A percentile compares a stretch with the other conserved stretches of the same genome.
Evolutionary conservation across 2,888 invertebrate species (phyloP).

Genomic region (Protophormia terraenovae): DNA sequence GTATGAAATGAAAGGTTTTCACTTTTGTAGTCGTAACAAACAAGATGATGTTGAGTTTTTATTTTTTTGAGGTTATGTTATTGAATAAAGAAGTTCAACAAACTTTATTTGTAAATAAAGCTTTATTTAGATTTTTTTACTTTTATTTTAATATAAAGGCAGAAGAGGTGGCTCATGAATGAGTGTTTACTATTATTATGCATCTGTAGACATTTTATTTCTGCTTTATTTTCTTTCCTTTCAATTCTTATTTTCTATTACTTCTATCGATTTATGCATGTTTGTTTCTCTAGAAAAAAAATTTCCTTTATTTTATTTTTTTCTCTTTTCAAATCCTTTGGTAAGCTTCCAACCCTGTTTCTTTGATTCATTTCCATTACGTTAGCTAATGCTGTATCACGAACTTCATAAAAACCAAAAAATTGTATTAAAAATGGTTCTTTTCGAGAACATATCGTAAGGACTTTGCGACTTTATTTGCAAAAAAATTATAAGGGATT

Average conservation of each 20-base stretch:
- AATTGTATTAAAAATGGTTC: not conserved
- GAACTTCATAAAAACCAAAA: not conserved
- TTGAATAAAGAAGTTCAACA: constrained; percentile 11
- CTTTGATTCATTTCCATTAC: not conserved
- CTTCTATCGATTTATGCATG: constrained; percentile 7
- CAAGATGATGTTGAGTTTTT: not conserved
- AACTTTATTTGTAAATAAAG: not conserved
- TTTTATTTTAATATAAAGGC: not conserved
- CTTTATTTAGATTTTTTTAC: not conserved
- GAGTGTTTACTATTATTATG: too few species aligned
- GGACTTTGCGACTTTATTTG: too few species aligned
- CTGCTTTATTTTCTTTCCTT: not conserved
- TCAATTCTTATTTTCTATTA: constrained; percentile 1
- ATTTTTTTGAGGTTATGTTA: not conserved
- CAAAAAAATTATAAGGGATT: too few species aligned
- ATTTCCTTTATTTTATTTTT: not conserved
- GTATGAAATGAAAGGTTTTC: constrained; percentile 1
- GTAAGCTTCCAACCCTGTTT: not conserved
- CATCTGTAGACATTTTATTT: not conserved
- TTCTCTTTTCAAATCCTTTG: not conserved
- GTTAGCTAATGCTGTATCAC: not conserved
- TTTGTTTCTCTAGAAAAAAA: not conserved
- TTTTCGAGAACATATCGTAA: too few species aligned
- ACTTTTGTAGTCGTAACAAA: not conserved
- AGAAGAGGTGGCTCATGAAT: not conserved